phyloP scores from a whole-genome alignment of 2,113 vertebrate species.

The Semnornis frantzii region DNA sequence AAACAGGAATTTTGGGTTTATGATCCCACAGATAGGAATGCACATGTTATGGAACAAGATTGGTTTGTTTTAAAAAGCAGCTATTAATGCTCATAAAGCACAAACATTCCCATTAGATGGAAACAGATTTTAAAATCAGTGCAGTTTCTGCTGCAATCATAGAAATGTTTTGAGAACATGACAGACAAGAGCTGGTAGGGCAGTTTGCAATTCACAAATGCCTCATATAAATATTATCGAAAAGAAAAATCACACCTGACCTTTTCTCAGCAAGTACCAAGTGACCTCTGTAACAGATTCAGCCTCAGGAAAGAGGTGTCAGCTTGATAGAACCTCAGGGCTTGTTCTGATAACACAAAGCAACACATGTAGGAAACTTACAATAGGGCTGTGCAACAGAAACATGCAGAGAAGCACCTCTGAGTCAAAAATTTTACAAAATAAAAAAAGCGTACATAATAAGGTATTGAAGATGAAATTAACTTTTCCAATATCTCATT shows the following conservation, averaged over 20 bases:
- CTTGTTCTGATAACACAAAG: not conserved
- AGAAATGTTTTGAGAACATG: fast-evolving
- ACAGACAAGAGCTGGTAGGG: fast-evolving
- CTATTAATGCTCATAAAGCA: not conserved
- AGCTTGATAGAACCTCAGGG: not conserved
- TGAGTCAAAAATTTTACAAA: not conserved
- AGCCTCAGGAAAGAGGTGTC: not conserved
- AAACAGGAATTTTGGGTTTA: not conserved
- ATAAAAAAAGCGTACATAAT: not conserved
- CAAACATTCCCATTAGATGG: not conserved
- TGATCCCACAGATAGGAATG: not conserved
- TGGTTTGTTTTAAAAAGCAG: not conserved
- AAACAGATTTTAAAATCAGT: fast-evolving
- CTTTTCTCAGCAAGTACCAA: fast-evolving
- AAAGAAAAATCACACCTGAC: not conserved
- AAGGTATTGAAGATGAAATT: fast-evolving
- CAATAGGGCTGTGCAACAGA: not conserved
- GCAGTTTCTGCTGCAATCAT: not conserved
- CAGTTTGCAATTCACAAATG: not conserved
- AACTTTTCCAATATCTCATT: not conserved
- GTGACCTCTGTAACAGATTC: not conserved
- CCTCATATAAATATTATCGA: not conserved
- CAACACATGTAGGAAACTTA: fast-evolving
- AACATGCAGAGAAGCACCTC: fast-evolving
- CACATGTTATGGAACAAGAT: not conserved